phyloP scores from a whole-genome alignment of 1,140 invertebrate species.

The Papilio dardanus region DNA sequence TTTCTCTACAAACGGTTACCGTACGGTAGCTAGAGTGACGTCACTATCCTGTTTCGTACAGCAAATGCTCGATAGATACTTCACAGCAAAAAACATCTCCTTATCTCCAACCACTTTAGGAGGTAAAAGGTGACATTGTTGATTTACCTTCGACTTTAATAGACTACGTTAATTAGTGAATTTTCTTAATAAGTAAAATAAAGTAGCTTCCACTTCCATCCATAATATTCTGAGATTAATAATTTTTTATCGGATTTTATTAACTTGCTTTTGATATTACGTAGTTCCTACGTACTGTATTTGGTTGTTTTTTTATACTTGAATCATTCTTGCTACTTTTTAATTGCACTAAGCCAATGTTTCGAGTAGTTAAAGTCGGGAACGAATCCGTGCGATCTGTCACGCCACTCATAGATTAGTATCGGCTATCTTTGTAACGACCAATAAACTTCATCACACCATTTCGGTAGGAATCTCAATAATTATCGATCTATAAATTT shows the following conservation, averaged over 20 bases:
- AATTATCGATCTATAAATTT: conserved; percentile 73
- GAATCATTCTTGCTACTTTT: conserved; percentile 62
- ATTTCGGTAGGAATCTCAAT: conserved; percentile 77
- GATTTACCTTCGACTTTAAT: background rate
- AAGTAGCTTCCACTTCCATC: background rate
- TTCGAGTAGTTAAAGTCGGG: conserved; percentile 54
- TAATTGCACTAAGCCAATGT: conserved; percentile 74
- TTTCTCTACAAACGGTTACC: background rate
- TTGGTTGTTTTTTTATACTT: conserved; percentile 42
- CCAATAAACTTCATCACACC: conserved; percentile 79
- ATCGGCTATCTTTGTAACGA: conserved; percentile 69
- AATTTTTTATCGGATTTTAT: background rate
- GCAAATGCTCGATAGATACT: background rate
- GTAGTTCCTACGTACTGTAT: conserved; percentile 23
- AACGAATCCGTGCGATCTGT: conserved; percentile 64
- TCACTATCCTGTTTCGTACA: background rate
- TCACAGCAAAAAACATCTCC: background rate
- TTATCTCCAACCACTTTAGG: background rate
- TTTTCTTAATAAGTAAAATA: background rate
- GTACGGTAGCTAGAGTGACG: background rate
- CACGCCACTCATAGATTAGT: conserved; percentile 66
- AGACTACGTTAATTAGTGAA: background rate
- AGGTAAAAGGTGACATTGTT: background rate
- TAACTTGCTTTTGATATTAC: background rate
- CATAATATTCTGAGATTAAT: too few species aligned